Base-by-base conservation (phyloP, 2,113 vertebrate species). In the Poeciliopsis occidentalis region DNA sequence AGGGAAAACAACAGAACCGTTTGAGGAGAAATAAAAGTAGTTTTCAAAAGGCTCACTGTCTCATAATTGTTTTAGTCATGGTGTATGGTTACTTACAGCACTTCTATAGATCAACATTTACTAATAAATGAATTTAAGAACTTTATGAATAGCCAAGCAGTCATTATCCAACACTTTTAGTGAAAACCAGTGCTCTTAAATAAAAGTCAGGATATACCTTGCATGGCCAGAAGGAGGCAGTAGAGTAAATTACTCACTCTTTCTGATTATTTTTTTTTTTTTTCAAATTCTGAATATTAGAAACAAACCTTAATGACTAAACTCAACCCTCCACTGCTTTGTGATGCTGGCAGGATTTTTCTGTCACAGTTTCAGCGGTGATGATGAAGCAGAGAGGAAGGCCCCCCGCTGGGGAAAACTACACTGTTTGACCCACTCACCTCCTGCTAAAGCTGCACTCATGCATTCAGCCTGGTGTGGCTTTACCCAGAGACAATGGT, bases 201-300 rank as follows among this genome's bases (percentile, higher is more conserved):
- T 10, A 64, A 64, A 32, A 3, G 11, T 22, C 15, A 32, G 13
- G 15, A 63, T 30, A 13, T 82, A 51, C 73, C 37, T 60, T 1
- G 13, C 2, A 3, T 31, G 13, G 13, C 87, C 92, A 93, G 84
- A 72, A 82, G 91, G 79, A 75, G 86, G 90, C 87, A 92, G 76
- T 91, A 65, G 62, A 86, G 82, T 64, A 71, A 37, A 37, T 79
- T 69, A 75, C 47, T 44, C 34, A 26, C 31, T 4, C 71, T 34
- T 3, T 4, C 19, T 65, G 60, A 62, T 66, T 47, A 19, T 47
- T 37, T 11, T 37, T 10, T 12, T 12, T 37, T 37, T 47, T 19
- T 17, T 39, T 73, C 13, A 44, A 27, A 1, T 31, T 65, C 67
- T 62, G 0, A 81, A 76, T n/a, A 67, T 76, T 60, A 78, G 83